Base-by-base conservation (phyloP, 2,888 invertebrate species). In the Drosophila yooni region DNA sequence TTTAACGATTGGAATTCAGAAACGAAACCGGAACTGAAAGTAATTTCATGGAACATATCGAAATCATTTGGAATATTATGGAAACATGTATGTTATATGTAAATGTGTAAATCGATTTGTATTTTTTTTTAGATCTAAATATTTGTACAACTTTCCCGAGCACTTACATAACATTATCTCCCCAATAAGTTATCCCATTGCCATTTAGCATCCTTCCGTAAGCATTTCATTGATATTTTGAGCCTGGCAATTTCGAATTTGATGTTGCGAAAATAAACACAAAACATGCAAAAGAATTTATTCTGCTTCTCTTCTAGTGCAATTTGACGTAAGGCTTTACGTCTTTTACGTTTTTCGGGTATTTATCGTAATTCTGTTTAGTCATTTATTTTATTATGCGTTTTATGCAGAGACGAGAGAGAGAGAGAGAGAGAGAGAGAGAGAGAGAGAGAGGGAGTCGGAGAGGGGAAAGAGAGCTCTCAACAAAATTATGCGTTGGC, bases 341-440 rank as follows among this genome's bases (percentile, higher is more conserved):
- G 33, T 48, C 33, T 13, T 54, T 36, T 53, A 34, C 36, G 10
- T 53, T 54, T 51, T 36, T 7, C 52, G 13, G 57, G 68, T 65
- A 79, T 89, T 88, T 83, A 83, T 76, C 81, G 87, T 85, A 85
- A 85, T 85, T 84, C 86, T 88, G 87, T 87, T 87, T 87, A 76
- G 87, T 68, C 90, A 80, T 87, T 90, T 89, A 90, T 89, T 90
- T 87, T 87, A 87, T 87, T 86, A 82, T 83, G 83, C 83, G 74
- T 78, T 89, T 86, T 87, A 86, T 79, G 63, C 76, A 64, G 38
- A 59, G 72, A 31, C 40, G n/a, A n/a, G n/a, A n/a, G n/a, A n/a
- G n/a, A n/a, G n/a, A n/a, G n/a, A 33, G 8, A 13, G 38, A 18
- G 38, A 59, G n/a, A 18, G 51, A 15, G 34, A 27, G 18, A 18